Base-by-base conservation (phyloP, 30 jellyfish, hydroid and myxozoan species). In the Morbakka virulenta region DNA sequence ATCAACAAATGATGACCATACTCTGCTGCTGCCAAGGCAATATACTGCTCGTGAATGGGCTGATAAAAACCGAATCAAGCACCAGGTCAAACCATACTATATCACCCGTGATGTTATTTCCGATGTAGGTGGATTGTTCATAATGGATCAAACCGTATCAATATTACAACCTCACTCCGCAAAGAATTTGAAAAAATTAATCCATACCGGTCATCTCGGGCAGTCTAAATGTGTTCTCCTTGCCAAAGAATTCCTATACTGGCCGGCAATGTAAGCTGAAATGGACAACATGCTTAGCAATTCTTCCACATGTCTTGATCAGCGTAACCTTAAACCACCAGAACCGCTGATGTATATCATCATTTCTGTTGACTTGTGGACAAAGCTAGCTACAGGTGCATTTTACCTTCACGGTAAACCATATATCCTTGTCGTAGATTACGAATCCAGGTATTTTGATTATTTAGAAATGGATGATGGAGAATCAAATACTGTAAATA, bases 151-250 rank as follows among this genome's bases (percentile, higher is more conserved):
- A 69, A 41, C 48, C 70, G 35, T 69, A 36, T 69, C 27, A 47
- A 33, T 1, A n/a, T n/a, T n/a, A 69, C 81, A 21, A 22, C 70
- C 35, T 69, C 81, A 0, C 27, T 69, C 48, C 81, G 81, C 0
- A 41, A 30, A 74, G 86, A 74, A 52, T 52, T 74, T 35, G 23
- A n/a, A 41, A 9, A 11, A 65, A 27, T 1, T 61, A 26, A 32
- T 74, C 64, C 86, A 74, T 57, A 50, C 52, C 52, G 86, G 86
- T 23, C 86, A 74, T 74, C 86, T 49, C 28, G 86, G 86, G 35
- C 31, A 23, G 1, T 35, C 52, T 50, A 77, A 77, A 25, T 74
- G 86, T 66, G 32, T 23, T 11, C 17, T 52, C 0, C 81, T 35
- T 29, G 86, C 79, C 0, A 74, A 77, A 57, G 61, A 52, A 29